These are phyloP conservation scores for Pristionchus entomophagus DNA, from an alignment of 2,888 invertebrate genomes.

Conservation along the genomic window DNA sequence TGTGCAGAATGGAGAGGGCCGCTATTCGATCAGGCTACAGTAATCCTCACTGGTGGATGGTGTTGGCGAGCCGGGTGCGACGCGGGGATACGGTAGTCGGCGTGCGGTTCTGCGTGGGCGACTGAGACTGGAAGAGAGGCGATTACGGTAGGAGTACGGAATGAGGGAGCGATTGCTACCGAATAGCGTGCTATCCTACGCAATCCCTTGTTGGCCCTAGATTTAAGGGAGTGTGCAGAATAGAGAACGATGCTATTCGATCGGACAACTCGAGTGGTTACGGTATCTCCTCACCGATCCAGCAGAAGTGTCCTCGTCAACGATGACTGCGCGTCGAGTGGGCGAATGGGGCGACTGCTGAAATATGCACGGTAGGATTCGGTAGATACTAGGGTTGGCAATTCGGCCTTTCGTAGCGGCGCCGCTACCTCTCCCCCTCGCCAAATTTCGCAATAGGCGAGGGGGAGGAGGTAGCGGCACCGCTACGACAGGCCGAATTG, in stretches of 20 bases:
- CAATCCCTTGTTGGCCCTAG: no score
- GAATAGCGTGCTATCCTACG: no score
- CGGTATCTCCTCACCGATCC: no score
- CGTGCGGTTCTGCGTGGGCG: conserved; percentile 36
- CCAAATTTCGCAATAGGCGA: no score
- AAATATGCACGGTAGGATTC: not conserved
- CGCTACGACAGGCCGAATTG: no score
- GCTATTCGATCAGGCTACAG: not conserved
- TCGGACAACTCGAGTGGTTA: not conserved
- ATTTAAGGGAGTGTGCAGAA: not conserved
- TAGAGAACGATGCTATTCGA: not conserved
- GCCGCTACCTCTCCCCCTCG: no score
- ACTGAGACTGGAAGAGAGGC: conserved; percentile 4
- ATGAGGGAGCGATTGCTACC: not conserved
- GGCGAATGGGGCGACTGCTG: not conserved
- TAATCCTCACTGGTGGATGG: conserved; percentile 18
- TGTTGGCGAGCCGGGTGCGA: conserved; percentile 3
- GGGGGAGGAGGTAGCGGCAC: no score
- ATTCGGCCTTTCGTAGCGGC: no score
- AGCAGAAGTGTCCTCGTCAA: conserved; percentile 36
- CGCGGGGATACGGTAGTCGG: conserved; percentile 22
- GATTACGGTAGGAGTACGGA: no score
- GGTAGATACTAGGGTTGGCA: not conserved
- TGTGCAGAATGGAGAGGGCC: no score
- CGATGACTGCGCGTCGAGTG: not conserved